phyloP scores from a whole-genome alignment of 2,888 invertebrate genomes.

The Buathra laborator region DNA sequence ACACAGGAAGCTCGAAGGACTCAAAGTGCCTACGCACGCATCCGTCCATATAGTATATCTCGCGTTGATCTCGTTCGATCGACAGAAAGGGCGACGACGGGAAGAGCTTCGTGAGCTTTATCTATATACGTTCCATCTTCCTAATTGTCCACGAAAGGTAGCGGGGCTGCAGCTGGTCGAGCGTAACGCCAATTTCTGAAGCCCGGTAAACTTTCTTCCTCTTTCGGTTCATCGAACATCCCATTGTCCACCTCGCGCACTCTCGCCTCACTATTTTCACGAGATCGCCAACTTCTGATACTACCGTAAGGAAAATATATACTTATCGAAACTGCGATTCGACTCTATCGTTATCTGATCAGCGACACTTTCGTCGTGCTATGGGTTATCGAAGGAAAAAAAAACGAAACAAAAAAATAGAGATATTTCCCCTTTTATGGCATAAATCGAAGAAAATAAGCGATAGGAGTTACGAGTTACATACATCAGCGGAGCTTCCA shows the following conservation, averaged over 20 bases:
- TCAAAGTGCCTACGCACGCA: background rate
- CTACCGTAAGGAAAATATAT: background rate
- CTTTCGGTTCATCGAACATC: background rate
- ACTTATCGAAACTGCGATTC: background rate
- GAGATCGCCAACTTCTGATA: background rate
- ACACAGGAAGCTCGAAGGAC: background rate
- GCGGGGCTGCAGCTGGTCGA: background rate
- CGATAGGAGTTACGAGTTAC: too few relatives aligned
- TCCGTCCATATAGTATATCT: background rate
- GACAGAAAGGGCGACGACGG: background rate
- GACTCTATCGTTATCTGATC: background rate
- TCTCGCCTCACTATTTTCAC: background rate
- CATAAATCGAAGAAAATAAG: background rate
- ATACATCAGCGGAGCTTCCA: too few relatives aligned
- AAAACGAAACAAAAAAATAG: background rate
- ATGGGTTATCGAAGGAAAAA: background rate
- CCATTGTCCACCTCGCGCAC: background rate
- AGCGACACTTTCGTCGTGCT: background rate
- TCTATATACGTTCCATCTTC: constrained; percentile 3
- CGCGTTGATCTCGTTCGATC: background rate
- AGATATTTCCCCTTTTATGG: background rate
- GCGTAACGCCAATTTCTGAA: background rate
- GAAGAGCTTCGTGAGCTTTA: background rate
- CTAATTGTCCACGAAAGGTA: background rate
- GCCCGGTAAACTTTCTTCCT: background rate